Base-by-base conservation (phyloP, 2,888 invertebrate species). In the Dinocampus coccinellae region DNA sequence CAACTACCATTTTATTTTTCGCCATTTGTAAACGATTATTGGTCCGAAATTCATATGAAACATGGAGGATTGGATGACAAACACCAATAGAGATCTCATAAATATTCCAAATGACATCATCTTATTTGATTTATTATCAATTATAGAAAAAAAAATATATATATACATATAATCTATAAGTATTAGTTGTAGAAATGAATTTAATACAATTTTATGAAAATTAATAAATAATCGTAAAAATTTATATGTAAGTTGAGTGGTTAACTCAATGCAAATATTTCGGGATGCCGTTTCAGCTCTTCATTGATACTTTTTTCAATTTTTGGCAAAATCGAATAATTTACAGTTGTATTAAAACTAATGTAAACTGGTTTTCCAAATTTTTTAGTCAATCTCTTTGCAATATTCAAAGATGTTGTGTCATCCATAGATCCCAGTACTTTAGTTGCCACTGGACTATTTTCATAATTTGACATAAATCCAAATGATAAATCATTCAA, bases 401-500 rank as follows among this genome's bases (percentile, higher is more conserved):
- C 88, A n/a, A 88, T 72, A 69, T 83, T 85, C 6, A 68, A 78
- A 0, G 88, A 88, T 4, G 76, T 72, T 11, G 80, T 77, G 52
- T 88, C 84, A 0, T 75, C 82, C 2, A 80, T 76, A 1, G 81
- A 70, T 55, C 88, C 88, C 72, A 88, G 73, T 20, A 89, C 74
- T 77, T 84, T 87, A 0, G 88, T 88, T 0, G 84, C 75, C 16
- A 85, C 69, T 3, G 87, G 84, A 10, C 80, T 70, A 47, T 53
- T 77, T 9, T 83, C 83, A 33, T 83, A 85, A 0, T 72, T 73
- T 4, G 86, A 83, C 4, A 70, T 60, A 71, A 88, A 78, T 2
- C 88, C 86, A 16, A 88, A 69, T 0, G 87, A 81, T 3, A 88
- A 74, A 63, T 88, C 86, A 20, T 81, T 80, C 83, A 88, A 84